phyloP scores from a whole-genome alignment of 2,797 vertebrate species.

The Betta splendens region DNA sequence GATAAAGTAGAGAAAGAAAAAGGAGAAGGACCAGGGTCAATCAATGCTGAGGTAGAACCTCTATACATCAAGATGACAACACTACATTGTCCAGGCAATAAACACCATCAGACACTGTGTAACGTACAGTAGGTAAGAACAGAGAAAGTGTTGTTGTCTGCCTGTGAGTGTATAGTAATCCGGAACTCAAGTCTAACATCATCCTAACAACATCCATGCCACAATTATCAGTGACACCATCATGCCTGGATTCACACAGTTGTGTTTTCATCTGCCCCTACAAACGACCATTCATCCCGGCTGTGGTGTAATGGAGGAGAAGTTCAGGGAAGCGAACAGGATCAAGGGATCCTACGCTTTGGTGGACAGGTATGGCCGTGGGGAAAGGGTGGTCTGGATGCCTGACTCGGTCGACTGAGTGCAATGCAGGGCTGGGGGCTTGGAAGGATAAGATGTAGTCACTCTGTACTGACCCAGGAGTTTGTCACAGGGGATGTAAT shows the following conservation, averaged over 20 bases:
- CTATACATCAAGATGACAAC: not conserved
- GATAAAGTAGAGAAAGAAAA: slow-evolving; percentile 23
- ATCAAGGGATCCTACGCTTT: slow-evolving; percentile 70
- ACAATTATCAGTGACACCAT: slow-evolving; percentile 69
- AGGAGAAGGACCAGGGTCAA: slow-evolving; percentile 22
- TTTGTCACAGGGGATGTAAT: slow-evolving; percentile 84
- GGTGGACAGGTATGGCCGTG: slow-evolving; percentile 69
- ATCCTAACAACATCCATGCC: slow-evolving; percentile 48
- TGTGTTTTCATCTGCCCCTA: slow-evolving; percentile 63
- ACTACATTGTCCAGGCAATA: not conserved
- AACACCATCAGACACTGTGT: too few species aligned
- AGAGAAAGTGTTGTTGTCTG: slow-evolving; percentile 3
- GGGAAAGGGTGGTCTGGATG: slow-evolving; percentile 60
- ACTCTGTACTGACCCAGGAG: slow-evolving; percentile 73
- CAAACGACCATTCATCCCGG: slow-evolving; percentile 65
- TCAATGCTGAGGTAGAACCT: slow-evolving; percentile 9
- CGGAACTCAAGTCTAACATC: slow-evolving; percentile 28
- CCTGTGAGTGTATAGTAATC: slow-evolving; percentile 12
- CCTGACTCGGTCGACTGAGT: slow-evolving; percentile 62
- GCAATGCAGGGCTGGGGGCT: slow-evolving; percentile 58
- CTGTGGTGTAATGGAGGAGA: slow-evolving; percentile 60
- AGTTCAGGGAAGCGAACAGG: slow-evolving; percentile 55
- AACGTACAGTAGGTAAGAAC: slow-evolving; percentile 2
- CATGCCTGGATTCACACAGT: slow-evolving; percentile 60
- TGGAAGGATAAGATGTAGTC: slow-evolving; percentile 76